A percentile compares a stretch with the other conserved stretches of the same genome.
phyloP scores from a whole-genome alignment of 2,888 invertebrate genomes.

The Nomada flava region DNA sequence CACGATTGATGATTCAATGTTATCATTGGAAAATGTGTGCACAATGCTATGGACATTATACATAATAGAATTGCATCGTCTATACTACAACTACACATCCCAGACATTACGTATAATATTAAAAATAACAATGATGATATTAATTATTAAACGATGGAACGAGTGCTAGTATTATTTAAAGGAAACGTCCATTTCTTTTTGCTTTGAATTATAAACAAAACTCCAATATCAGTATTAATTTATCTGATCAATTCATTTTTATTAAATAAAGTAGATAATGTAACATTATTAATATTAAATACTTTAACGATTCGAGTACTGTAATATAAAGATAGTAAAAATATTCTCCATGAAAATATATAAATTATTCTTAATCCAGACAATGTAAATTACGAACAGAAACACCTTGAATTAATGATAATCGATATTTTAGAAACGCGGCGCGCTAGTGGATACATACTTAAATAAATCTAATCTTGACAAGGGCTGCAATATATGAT shows the following conservation, averaged over 20 bases:
- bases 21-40: conserved; percentile 20
- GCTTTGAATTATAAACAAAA: too few species aligned
- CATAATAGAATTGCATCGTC: conserved; percentile 14
- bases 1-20: conserved; percentile 14
- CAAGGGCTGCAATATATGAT: conserved; percentile 17
- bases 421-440: conserved; percentile 14
- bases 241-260: too few species aligned
- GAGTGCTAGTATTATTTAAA: neutral
- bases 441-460: neutral
- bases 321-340: neutral
- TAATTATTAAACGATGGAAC: neutral
- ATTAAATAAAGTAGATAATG: neutral
- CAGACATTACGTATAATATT: neutral
- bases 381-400: neutral
- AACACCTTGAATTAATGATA: conserved; percentile 5
- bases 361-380: neutral
- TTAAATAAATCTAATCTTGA: conserved; percentile 44
- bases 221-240: too few species aligned
- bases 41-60: conserved; percentile 9
- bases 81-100: neutral
- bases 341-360: too few species aligned
- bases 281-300: neutral
- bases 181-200: neutral
- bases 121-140: neutral
- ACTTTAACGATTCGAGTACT: neutral